Conservation (phyloP, 2,113 vertebrate genomes). For the Collichthys lucidus region DNA sequence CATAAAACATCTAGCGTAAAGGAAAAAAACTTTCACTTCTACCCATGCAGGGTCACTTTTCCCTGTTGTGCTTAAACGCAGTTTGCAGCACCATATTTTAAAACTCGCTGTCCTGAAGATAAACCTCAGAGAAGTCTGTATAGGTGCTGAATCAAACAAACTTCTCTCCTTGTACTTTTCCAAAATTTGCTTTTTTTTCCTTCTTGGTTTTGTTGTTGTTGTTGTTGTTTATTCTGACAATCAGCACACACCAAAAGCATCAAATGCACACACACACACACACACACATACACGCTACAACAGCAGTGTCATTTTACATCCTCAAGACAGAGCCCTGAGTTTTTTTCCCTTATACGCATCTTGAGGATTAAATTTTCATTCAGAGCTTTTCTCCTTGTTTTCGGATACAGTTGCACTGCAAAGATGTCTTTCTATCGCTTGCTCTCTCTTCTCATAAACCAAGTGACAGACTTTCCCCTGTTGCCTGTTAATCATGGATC, state of each 20-base stretch:
- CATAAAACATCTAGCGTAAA: background rate
- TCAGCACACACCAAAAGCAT: slow-evolving; percentile 74
- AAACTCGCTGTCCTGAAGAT: slow-evolving; percentile 37
- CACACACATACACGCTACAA: slow-evolving; percentile 18
- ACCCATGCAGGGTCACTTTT: slow-evolving; percentile 17
- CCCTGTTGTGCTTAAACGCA: slow-evolving; percentile 2
- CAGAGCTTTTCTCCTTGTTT: slow-evolving; percentile 62
- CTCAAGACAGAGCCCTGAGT: slow-evolving; percentile 38
- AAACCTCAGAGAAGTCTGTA: slow-evolving; percentile 63
- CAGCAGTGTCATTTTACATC: slow-evolving; percentile 39
- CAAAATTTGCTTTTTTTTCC: slow-evolving; percentile 19
- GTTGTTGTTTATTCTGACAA: slow-evolving; percentile 73
- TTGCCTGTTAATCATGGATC: no score
- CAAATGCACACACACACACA: slow-evolving; percentile 19
- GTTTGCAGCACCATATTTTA: slow-evolving; percentile 30
- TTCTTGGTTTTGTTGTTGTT: slow-evolving; percentile 14
- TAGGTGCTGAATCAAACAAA: slow-evolving; percentile 72
- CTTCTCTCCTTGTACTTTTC: slow-evolving; percentile 50
- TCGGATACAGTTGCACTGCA: slow-evolving; percentile 75
- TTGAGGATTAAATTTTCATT: slow-evolving; percentile 39
- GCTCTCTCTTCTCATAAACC: slow-evolving; percentile 75
- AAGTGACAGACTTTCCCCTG: no score
- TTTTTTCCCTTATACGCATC: slow-evolving; percentile 1
- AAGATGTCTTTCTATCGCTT: slow-evolving; percentile 75
- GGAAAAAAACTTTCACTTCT: slow-evolving; percentile 29